Conservation (phyloP, 2,113 vertebrate genomes). For the Sebastes fasciatus region DNA sequence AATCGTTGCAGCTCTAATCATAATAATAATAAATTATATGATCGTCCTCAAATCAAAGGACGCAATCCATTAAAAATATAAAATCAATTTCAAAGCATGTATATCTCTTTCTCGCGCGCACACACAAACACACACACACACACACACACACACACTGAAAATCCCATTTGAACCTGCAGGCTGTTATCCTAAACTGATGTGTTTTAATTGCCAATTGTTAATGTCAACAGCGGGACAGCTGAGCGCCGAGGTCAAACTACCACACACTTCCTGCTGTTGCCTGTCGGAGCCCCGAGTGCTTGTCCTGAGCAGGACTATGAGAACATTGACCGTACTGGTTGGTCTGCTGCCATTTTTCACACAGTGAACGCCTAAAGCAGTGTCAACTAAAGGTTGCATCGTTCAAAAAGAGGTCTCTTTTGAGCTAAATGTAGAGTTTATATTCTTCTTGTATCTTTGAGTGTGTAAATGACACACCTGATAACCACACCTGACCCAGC, state of each 20-base stretch:
- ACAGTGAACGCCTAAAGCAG: neutral
- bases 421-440: conserved; percentile 21
- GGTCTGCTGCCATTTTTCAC: conserved; percentile 37
- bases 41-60: neutral
- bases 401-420: conserved; percentile 37
- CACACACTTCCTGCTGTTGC: conserved; percentile 38
- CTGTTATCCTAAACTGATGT: conserved; percentile 20
- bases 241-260: conserved; percentile 50
- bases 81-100: neutral
- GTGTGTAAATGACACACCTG: conserved; percentile 37
- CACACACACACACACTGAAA: neutral
- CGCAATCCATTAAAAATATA: neutral
- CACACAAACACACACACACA: neutral
- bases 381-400: conserved; percentile 47
- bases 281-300: conserved; percentile 37
- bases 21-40: neutral
- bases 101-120: neutral
- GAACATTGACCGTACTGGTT: conserved; percentile 19
- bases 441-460: conserved; percentile 7
- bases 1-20: too few relatives aligned
- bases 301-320: conserved; percentile 22
- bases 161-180: conserved; percentile 34
- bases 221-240: conserved; percentile 49
- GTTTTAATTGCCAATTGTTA: conserved; percentile 56
- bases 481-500: conserved; percentile 12